A percentile compares a stretch with the other conserved stretches of the same genome.
These are phyloP conservation scores for Candidula unifasciata DNA, from an alignment of 2,888 invertebrate genomes.

Conservation along the genomic window DNA sequence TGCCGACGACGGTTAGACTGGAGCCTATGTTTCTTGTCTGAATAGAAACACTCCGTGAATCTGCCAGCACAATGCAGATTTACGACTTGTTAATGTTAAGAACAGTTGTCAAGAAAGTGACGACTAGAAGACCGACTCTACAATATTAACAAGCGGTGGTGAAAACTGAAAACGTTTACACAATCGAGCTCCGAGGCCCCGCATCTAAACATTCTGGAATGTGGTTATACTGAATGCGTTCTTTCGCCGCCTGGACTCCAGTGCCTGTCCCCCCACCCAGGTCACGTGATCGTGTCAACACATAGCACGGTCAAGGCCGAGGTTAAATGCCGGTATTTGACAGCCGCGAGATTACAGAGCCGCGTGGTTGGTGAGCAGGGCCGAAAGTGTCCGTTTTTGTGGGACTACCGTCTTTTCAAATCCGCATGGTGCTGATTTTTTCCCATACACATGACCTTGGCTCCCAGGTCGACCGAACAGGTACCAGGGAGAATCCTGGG, in stretches of 20 bases:
- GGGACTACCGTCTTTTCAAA: too few relatives aligned
- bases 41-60: too few relatives aligned
- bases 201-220: not conserved
- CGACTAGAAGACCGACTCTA: too few relatives aligned
- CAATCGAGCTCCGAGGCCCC: not conserved
- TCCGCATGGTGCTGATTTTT: too few relatives aligned
- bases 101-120: too few relatives aligned
- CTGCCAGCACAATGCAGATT: too few relatives aligned
- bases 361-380: not conserved
- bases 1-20: too few relatives aligned
- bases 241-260: not conserved
- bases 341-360: not conserved
- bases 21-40: too few relatives aligned
- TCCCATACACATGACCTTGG: too few relatives aligned
- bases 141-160: not conserved
- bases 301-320: not conserved
- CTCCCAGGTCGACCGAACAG: too few relatives aligned
- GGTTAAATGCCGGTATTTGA: not conserved
- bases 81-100: too few relatives aligned
- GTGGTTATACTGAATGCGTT: not conserved
- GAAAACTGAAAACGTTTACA: not conserved
- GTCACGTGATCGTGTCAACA: not conserved
- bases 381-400: slow-evolving; percentile 17
- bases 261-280: not conserved
- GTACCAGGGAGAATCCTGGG: too few relatives aligned